phyloP scores from a whole-genome alignment of 2,113 vertebrate species.

The Semnornis frantzii region DNA sequence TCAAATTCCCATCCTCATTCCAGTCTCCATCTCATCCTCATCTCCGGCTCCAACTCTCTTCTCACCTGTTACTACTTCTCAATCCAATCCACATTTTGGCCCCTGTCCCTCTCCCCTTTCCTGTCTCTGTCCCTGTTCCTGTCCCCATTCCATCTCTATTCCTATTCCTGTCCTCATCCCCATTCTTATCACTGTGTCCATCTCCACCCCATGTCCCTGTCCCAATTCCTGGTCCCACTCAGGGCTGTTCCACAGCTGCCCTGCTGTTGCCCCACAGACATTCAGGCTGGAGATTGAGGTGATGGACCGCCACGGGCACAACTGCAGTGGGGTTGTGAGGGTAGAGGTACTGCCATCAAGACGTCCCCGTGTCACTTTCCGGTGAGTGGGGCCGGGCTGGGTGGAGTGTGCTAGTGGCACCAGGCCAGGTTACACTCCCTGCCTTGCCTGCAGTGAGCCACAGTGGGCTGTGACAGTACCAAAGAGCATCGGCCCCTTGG shows the following conservation, averaged over 20 bases:
- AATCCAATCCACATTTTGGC: background rate
- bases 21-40: background rate
- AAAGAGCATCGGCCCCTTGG: constrained; percentile 17
- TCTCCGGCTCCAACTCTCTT: background rate
- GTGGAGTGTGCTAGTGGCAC: background rate
- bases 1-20: background rate
- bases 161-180: background rate
- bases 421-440: fast-evolving
- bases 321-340: constrained; percentile 59
- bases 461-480: background rate
- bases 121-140: background rate
- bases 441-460: background rate
- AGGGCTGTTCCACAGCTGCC: background rate
- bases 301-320: background rate
- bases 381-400: constrained; percentile 37
- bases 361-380: constrained; percentile 63
- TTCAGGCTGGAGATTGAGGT: constrained; percentile 72
- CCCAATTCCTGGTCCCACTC: background rate
- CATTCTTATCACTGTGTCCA: background rate
- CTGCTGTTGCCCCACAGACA: background rate
- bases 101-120: background rate
- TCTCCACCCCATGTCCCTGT: background rate
- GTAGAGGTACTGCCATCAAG: constrained; percentile 68
- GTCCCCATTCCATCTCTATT: background rate
- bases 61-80: background rate